These are phyloP conservation scores for Sandelia bainsii DNA, from an alignment of 2,797 vertebrate species.

Conservation along the genomic window DNA sequence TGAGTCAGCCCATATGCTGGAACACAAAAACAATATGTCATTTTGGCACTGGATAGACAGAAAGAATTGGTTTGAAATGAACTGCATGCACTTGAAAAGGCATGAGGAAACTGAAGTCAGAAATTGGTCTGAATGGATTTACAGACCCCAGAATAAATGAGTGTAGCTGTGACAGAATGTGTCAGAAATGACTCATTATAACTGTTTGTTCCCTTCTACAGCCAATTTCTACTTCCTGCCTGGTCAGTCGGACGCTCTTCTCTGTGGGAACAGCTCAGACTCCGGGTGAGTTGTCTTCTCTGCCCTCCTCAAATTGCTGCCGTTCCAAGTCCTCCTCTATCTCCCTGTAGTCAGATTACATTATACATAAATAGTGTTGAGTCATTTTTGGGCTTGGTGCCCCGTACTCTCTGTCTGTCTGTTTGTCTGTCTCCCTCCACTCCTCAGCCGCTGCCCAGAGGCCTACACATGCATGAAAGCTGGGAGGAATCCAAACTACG, in stretches of 20 bases:
- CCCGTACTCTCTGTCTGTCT: conserved; percentile 26
- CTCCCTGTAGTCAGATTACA: conserved; percentile 45
- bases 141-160: conserved; percentile 22
- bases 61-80: conserved; percentile 33
- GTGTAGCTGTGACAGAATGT: conserved; percentile 24
- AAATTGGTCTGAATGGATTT: conserved; percentile 15
- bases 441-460: conserved; percentile 93
- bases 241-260: conserved; percentile 91
- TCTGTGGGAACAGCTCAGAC: conserved; percentile 98
- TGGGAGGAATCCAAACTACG: conserved; percentile 98
- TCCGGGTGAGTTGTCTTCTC: conserved; percentile 90
- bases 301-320: conserved; percentile 17
- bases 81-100: conserved; percentile 10
- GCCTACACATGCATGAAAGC: conserved; percentile 98
- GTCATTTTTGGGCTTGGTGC: conserved; percentile 55
- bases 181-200: conserved; percentile 36
- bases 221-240: conserved; percentile 96
- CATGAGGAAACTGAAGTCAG: conserved; percentile 26
- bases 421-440: conserved; percentile 11
- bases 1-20: conserved; percentile 72
- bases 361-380: conserved; percentile 49
- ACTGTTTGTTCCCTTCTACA: conserved; percentile 68
- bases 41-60: conserved; percentile 48
- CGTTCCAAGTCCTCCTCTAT: conserved; percentile 35
- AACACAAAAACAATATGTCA: conserved; percentile 52